Evolutionary conservation across 2,888 invertebrate species (phyloP).

Genomic region (Melinopterus prodromus): DNA sequence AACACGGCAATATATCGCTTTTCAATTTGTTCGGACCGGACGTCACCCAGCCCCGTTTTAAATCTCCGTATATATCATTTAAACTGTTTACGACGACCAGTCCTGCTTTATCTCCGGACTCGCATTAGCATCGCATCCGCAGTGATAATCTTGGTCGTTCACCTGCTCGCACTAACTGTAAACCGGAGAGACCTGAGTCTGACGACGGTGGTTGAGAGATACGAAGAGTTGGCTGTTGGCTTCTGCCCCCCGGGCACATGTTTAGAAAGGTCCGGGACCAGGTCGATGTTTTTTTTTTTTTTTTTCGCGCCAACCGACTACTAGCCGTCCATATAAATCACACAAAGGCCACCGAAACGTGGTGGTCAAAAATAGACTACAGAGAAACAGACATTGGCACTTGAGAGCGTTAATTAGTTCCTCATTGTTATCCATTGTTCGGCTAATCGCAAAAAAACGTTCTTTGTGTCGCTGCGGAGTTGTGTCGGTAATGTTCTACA

Average conservation of each 20-base stretch:
- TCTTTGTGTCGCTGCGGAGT: too few species aligned
- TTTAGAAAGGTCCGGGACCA: neutral
- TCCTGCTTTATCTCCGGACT: neutral
- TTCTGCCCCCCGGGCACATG: neutral
- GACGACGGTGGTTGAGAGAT: neutral
- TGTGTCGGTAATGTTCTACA: neutral
- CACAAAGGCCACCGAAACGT: too few species aligned
- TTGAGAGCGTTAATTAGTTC: too few species aligned
- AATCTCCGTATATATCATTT: neutral
- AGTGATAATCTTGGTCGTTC: slow-evolving; percentile 18
- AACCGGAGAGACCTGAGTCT: neutral
- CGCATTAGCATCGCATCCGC: slow-evolving; percentile 4
- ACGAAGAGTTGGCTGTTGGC: neutral
- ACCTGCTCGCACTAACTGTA: slow-evolving; percentile 24
- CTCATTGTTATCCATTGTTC: too few species aligned
- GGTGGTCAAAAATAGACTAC: too few species aligned
- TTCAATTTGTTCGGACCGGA: neutral
- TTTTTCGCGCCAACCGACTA: neutral
- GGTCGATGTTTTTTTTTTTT: neutral
- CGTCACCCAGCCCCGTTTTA: neutral
- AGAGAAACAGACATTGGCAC: too few species aligned
- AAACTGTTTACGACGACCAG: neutral
- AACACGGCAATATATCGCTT: neutral
- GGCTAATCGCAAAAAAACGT: too few species aligned
- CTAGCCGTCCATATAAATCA: too few species aligned